phyloP scores from a whole-genome alignment of 1,140 invertebrate species.

The Apis mellifera region DNA sequence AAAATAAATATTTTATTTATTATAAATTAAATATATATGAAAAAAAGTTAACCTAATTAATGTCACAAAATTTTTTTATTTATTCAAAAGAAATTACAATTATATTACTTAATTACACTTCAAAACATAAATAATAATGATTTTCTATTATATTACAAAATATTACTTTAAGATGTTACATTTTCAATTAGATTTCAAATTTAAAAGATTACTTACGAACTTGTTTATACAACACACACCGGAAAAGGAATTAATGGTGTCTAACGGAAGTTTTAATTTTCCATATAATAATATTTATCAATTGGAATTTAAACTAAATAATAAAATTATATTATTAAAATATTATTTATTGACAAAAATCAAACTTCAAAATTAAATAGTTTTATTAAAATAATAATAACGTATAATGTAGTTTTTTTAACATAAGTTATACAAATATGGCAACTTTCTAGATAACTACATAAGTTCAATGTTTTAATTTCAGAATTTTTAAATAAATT shows the following conservation, averaged over 20 bases:
- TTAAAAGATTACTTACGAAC: conserved; percentile 60
- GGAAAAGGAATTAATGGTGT: conserved; percentile 61
- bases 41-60: conserved; percentile 29
- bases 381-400: neutral
- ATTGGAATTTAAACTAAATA: neutral
- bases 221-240: conserved; percentile 52
- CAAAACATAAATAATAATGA: neutral
- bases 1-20: neutral
- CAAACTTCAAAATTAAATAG: neutral
- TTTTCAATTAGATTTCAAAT: conserved; percentile 48
- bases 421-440: conserved; percentile 49
- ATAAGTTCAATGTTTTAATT: neutral
- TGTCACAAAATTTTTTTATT: conserved; percentile 6
- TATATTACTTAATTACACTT: conserved; percentile 9
- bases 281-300: neutral
- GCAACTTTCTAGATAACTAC: conserved; percentile 4
- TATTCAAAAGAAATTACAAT: conserved; percentile 21
- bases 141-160: neutral
- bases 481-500: neutral
- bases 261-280: conserved; percentile 21
- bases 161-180: conserved; percentile 35
- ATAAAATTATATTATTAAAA: conserved; percentile 3
- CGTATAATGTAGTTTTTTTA: conserved; percentile 3
- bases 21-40: neutral
- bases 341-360: neutral